phyloP scores from a whole-genome alignment of 2,113 vertebrate species.

The Patagioenas fasciata region DNA sequence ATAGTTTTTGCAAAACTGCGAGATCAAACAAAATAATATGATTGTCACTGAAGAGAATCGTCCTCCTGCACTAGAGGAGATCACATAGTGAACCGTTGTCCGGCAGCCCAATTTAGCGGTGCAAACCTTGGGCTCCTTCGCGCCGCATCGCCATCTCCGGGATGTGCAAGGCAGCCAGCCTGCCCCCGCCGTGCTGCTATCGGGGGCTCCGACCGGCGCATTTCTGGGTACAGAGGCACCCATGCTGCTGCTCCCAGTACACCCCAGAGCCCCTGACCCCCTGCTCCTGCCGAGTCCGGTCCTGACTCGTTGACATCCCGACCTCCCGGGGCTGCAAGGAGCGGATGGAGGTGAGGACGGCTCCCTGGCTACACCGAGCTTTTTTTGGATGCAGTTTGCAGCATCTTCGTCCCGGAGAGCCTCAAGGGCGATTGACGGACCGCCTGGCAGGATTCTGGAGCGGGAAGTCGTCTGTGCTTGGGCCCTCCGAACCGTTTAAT shows the following conservation, averaged over 20 bases:
- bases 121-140: neutral
- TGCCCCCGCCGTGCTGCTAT: neutral
- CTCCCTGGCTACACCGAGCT: neutral
- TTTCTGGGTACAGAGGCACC: neutral
- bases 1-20: neutral
- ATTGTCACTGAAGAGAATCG: neutral
- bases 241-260: neutral
- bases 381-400: neutral
- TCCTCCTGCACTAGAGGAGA: neutral
- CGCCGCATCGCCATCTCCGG: fast-evolving
- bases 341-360: fast-evolving
- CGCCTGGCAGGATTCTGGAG: too few relatives aligned
- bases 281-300: neutral
- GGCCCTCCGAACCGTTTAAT: neutral
- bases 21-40: neutral
- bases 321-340: neutral
- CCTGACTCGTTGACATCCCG: neutral
- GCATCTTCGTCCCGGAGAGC: neutral
- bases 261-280: neutral
- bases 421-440: too few relatives aligned
- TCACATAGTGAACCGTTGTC: fast-evolving
- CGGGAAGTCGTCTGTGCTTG: too few relatives aligned
- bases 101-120: neutral
- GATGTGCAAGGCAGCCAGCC: neutral
- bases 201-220: neutral